Base-by-base conservation (phyloP, 2,888 invertebrate genomes). In the Drosophila barbarae region DNA sequence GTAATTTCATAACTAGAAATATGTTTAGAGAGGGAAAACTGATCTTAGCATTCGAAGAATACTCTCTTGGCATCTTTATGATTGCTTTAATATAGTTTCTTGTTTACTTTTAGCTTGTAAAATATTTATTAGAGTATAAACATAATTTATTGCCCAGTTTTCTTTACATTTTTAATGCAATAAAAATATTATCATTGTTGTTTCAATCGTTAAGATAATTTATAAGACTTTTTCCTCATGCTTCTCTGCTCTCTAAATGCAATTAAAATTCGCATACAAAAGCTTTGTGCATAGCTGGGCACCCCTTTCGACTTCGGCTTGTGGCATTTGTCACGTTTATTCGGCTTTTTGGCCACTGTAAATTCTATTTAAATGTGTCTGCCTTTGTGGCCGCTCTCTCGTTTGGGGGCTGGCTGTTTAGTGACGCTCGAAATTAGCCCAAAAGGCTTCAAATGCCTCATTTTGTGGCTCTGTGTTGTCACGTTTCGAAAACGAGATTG, bases 341-440 rank as follows among this genome's bases (percentile, higher is more conserved):
- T 26, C 21, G 18, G 46, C 53, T 36, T 59, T 54, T 54, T 60
- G 68, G 68, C 60, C 69, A 68, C 53, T 60, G 68, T 60, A 50
- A 59, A 51, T 53, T 55, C 69, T 69, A 55, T 69, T 69, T 61
- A 52, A 69, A 69, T 61, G 56, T 41, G 35, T 34, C 28, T 54
- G 21, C 38, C 18, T 58, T 52, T 57, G 32, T n/a, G 21, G 39
- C 21, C n/a, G 47, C 41, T 32, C 23, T 36, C 23, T 32, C 15
- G 41, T 32, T 36, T 36, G 34, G 44, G 35, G 44, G 21, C 32
- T 34, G 64, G 13, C 69, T 59, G 53, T 68, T 69, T 51, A 74
- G 74, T 68, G 71, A 71, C 71, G 74, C 74, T 82, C 67, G 79
- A 71, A 82, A 79, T 79, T 79, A 82, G 78, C 80, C 69, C 69